Evolutionary conservation across 2,797 vertebrate genomes (phyloP), one percentile per base, ranked within the genome.

Genomic region (Scyliorhinus canicula): DNA sequence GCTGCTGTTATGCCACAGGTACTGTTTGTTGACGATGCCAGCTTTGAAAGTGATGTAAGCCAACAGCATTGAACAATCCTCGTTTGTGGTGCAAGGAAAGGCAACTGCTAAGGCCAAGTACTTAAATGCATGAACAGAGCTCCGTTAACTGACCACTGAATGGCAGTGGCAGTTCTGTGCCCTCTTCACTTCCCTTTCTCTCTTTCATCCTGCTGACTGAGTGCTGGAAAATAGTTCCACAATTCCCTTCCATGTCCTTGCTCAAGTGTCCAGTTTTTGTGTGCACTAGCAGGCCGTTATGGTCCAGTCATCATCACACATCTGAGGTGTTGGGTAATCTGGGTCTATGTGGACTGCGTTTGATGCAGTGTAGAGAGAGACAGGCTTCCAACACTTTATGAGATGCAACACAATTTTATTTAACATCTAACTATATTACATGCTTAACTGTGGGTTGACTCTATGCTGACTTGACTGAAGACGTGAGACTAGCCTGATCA

Each of bases 1-100:
- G 57, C 21, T 63, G 60, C 88, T 65, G n/a, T 91, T 91, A 40
- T 91, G n/a, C 88, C 40, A n/a, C 57, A 91, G n/a, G 21, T 91
- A 65, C 60, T 65, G 57, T 65, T 57, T 2, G n/a, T 65, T 91
- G 12, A 63, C 24, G n/a, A 63, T 65, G 88, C 24, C 60, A 65
- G 57, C 16, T 91, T 91, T 28, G 57, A 91, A 82, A 91, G 63
- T 91, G 57, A 19, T 60, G 57, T 63, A 1, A 91, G 57, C 84
- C 35, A 91, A 8, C 88, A 44, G 21, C n/a, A n/a, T 55, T 57
- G 55, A 60, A 88, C 55, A 60, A 35, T 19, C 55, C 35, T 88
- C 85, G 21, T 35, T 86, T 55, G 85, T 82, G 85, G 85, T n/a
- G 31, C 47, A 24, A 47, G 21, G 79, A 24, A 88, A 88, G 52